Base-by-base conservation (phyloP, 37 sponge, comb jelly and placozoan species). In the Eunapius fragilis region DNA sequence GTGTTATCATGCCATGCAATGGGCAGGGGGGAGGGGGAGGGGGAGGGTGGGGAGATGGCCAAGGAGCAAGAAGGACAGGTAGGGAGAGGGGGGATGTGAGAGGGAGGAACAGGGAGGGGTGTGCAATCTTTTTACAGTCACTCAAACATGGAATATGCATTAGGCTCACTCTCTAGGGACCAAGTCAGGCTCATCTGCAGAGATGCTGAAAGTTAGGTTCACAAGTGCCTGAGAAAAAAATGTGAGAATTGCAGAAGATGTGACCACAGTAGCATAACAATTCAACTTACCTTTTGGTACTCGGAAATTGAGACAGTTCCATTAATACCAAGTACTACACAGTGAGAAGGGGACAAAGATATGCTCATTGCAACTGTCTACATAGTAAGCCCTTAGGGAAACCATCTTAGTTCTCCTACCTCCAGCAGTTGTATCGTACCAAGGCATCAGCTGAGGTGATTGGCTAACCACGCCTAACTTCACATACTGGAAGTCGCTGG, bases 111-210 rank as follows among this genome's bases (percentile, higher is more conserved):
- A n/a, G n/a, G n/a, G n/a, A n/a, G n/a, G n/a, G n/a, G n/a, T n/a
- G n/a, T n/a, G n/a, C n/a, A n/a, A n/a, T n/a, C n/a, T n/a, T n/a
- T n/a, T n/a, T n/a, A n/a, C n/a, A n/a, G n/a, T n/a, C n/a, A n/a
- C n/a, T n/a, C n/a, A n/a, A n/a, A n/a, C n/a, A n/a, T n/a, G n/a
- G n/a, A n/a, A n/a, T n/a, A n/a, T n/a, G n/a, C n/a, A n/a, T 73
- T 50, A 3, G 38, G 67, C 75, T 25, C 45, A 83, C 84, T 67
- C 84, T 31, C 89, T 83, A 7, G 72, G 23, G 9, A 14, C 30
- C 7, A 81, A 48, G 48, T 86, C 91, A 70, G 86, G 91, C 73
- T 90, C 91, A 27, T 76, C 78, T 22, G 69, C 22, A 2, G 10
- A 7, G 22, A 90, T 85, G 67, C 26, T 37, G 70, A 90, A 90